These are phyloP conservation scores for Pseudochirops cupreus DNA, from an alignment of 2,797 vertebrate species.

Conservation along the genomic window DNA sequence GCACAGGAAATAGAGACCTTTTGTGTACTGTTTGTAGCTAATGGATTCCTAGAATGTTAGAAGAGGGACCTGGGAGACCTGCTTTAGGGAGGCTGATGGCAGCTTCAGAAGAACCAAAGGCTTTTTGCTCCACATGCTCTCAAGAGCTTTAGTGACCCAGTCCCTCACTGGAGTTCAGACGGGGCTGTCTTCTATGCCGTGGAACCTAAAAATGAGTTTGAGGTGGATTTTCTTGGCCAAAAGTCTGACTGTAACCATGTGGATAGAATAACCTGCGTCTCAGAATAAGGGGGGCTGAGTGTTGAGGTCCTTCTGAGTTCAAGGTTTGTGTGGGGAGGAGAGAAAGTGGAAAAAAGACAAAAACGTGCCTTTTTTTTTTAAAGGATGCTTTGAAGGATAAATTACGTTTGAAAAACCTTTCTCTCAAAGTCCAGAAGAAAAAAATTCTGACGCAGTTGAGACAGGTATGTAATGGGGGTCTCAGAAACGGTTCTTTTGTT, in stretches of 20 bases:
- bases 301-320: not conserved
- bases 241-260: not conserved
- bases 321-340: not conserved
- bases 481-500: not conserved
- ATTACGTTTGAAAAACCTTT: conserved; percentile 84
- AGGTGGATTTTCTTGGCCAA: not conserved
- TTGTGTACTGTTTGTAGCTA: not conserved
- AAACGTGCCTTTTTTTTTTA: conserved; percentile 39
- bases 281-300: not conserved
- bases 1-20: not conserved
- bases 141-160: not conserved
- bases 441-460: conserved; percentile 86
- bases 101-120: not conserved
- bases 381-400: conserved; percentile 87
- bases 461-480: conserved; percentile 78
- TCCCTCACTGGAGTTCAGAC: not conserved
- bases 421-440: conserved; percentile 85
- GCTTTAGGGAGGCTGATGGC: not conserved
- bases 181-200: not conserved
- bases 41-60: not conserved
- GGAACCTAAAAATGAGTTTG: not conserved
- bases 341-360: conserved; percentile 19
- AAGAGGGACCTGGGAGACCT: not conserved
- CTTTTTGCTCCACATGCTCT: not conserved
- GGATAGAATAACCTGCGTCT: not conserved